Evolutionary conservation across 2,888 invertebrate genomes (phyloP), one percentile per base, ranked within the genome.

Genomic region (Calameuta pallipes): DNA sequence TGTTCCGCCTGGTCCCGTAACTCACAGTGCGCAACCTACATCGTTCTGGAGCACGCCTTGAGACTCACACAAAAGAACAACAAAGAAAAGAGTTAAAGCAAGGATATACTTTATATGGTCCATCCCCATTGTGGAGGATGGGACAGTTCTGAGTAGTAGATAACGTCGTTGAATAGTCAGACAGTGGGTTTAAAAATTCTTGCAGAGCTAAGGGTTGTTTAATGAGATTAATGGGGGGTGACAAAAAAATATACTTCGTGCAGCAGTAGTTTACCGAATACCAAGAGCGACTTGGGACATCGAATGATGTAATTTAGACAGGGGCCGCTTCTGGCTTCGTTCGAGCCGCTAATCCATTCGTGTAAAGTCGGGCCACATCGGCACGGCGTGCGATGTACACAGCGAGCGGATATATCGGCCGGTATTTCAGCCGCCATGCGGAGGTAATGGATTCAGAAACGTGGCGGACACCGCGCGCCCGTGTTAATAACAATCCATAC

Each of bases 401-500:
- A 89, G 86, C 86, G 89, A 85, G 87, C 87, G 91, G 90, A 90
- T 91, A 91, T 90, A 91, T 90, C 90, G 90, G 90, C 86, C 90
- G 90, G 91, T 91, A 91, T 91, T 91, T 91, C 90, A 91, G 90
- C 91, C 91, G 89, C 91, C 91, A 91, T 91, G 90, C 91, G 88
- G 91, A 90, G 90, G 91, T 91, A 91, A 91, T 91, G 91, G 91
- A 91, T 91, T 91, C 91, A 91, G 91, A 91, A 91, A 89, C 90
- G 90, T 90, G 89, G 90, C 90, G 91, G 91, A 90, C 90, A 90
- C 90, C 89, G 89, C 88, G 89, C 90, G 89, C 91, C 90, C 89
- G 91, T 91, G 91, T 91, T 91, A 91, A 91, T 91, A 91, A 91
- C 91, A 91, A 91, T 91, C 91, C 91, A 91, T 91, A 91, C 91